Evolutionary conservation across 2,113 vertebrate species (phyloP), one percentile per base, ranked within the genome.

Genomic region (Rhea pennata): DNA sequence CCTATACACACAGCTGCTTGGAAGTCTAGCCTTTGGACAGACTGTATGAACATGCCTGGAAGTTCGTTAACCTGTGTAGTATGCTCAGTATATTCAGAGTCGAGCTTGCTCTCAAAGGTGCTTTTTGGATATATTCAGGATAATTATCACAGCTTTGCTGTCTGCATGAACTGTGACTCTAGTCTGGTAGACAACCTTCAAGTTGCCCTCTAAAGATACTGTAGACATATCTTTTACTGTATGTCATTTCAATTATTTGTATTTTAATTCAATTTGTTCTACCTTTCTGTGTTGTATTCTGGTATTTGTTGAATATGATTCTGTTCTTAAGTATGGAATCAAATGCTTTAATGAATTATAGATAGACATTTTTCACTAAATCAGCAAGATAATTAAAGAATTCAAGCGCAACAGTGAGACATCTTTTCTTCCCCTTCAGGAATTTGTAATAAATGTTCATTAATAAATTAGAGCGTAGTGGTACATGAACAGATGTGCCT

Each of bases 381-480:
- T 81, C 56, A 75, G 33, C 3, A 6, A 78, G 54, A 64, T 83
- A 88, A 82, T 85, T 75, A 84, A 77, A 76, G 78, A 92, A 31
- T 70, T 90, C 59, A 72, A 77, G 54, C 59, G 56, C 39, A 90
- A 82, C 51, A 86, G n/a, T 40, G 9, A 84, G 26, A 51, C 27
- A 69, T 33, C 14, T 64, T 67, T 42, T 56, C 53, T 69, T 3
- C 8, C 16, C 44, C 50, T 64, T 78, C 59, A 84, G 87, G 33
- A 91, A 94, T 90, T 73, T 12, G 44, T 84, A 83, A 84, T 95
- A 50, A 88, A 82, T 65, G 17, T 73, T 96, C 31, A 73, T 93
- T 84, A 86, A 92, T 89, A 91, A 91, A 94, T 93, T 70, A 96
- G 53, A 76, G 74, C 73, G 74, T 73, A 44, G 51, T 29, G 31